Evolutionary conservation across 1,140 invertebrate species (phyloP).

Genomic region (Drosophila auraria): DNA sequence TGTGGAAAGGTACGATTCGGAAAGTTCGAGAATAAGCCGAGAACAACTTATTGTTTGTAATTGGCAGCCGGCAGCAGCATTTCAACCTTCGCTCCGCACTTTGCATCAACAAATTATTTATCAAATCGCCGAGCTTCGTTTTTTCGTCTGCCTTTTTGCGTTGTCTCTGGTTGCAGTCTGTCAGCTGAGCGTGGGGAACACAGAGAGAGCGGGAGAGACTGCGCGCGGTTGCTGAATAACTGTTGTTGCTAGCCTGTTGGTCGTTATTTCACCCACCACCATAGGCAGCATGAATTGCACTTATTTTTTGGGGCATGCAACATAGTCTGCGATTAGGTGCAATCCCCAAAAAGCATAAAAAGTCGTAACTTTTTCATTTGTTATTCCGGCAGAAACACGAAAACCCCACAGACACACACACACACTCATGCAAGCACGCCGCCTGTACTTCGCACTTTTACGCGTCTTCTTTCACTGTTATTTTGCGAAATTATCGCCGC

Average conservation of each 20-base stretch:
- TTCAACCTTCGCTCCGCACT: slow-evolving; percentile 54
- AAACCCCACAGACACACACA: slow-evolving; percentile 32
- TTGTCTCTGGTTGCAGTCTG: slow-evolving; percentile 65
- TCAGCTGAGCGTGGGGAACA: slow-evolving; percentile 66
- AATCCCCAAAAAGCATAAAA: neutral
- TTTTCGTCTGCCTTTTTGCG: slow-evolving; percentile 41
- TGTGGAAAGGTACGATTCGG: slow-evolving; percentile 31
- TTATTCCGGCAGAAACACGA: slow-evolving; percentile 40
- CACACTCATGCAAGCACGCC: slow-evolving; percentile 9
- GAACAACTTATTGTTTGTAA: slow-evolving; percentile 32
- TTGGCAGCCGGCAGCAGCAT: slow-evolving; percentile 27
- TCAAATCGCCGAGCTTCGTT: slow-evolving; percentile 41
- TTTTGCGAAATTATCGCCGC: slow-evolving; percentile 43
- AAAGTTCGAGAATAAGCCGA: slow-evolving; percentile 69
- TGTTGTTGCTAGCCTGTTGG: slow-evolving; percentile 77
- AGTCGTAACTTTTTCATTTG: slow-evolving; percentile 27
- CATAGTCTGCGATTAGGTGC: slow-evolving; percentile 6
- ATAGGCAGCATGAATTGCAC: slow-evolving; percentile 66
- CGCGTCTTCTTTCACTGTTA: slow-evolving; percentile 54
- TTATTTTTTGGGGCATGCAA: slow-evolving; percentile 58
- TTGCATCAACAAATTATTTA: slow-evolving; percentile 69
- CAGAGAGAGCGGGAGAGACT: slow-evolving; percentile 29
- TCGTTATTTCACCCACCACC: slow-evolving; percentile 49
- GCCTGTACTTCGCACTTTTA: slow-evolving; percentile 56
- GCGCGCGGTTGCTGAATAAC: slow-evolving; percentile 65